Conservation (phyloP, 2,113 vertebrate species). For the Nesogale talazaci region DNA sequence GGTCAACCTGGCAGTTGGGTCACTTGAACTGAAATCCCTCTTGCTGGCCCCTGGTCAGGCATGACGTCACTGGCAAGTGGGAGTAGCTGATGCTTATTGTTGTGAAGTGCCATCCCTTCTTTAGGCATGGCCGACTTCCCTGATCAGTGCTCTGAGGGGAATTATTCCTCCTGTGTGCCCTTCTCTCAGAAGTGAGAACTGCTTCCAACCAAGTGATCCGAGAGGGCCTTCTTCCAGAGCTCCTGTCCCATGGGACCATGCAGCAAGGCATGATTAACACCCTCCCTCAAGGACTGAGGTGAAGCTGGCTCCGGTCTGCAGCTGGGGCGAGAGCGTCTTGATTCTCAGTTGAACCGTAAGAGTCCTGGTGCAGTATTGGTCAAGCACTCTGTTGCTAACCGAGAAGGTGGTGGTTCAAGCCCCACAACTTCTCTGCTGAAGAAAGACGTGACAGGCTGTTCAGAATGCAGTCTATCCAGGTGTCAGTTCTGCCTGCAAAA, state of each 20-base stretch:
- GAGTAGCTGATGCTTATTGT: too few relatives aligned
- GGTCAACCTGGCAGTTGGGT: constrained; percentile 58
- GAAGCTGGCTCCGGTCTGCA: background rate
- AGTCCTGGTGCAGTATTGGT: background rate
- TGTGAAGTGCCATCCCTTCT: background rate
- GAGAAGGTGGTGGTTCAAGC: background rate
- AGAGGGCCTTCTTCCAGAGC: background rate
- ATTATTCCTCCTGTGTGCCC: background rate
- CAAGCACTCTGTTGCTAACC: background rate
- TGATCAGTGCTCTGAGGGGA: background rate
- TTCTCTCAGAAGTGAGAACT: background rate
- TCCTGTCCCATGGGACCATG: background rate
- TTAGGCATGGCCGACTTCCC: background rate
- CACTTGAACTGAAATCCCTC: constrained; percentile 44
- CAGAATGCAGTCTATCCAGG: background rate
- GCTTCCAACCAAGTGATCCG: background rate
- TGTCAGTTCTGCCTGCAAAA: background rate
- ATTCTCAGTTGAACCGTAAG: background rate
- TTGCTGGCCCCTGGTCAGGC: background rate
- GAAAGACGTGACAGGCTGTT: background rate
- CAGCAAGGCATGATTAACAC: background rate
- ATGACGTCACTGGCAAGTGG: background rate
- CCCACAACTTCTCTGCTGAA: background rate
- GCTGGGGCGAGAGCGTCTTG: background rate
- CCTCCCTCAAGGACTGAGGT: background rate